phyloP scores from a whole-genome alignment of 2,888 invertebrate species.

The Philonicus albiceps region DNA sequence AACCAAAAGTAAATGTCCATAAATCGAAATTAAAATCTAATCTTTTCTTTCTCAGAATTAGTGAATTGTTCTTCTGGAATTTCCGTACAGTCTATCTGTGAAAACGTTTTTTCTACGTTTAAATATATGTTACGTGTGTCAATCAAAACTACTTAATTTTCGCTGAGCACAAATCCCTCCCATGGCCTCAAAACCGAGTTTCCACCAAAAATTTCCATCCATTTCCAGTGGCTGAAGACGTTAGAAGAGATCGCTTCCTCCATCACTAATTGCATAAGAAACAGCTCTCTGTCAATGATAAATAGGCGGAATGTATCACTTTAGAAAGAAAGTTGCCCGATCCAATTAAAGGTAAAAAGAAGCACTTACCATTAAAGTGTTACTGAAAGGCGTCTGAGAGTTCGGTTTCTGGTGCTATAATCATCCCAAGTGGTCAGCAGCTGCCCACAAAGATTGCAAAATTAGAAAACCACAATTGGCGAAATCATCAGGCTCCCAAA shows the following conservation, averaged over 20 bases:
- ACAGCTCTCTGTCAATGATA: not conserved
- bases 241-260: not conserved
- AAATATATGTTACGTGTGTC: not conserved
- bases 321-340: slow-evolving; percentile 16
- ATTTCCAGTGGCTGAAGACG: not conserved
- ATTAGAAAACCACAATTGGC: slow-evolving; percentile 23
- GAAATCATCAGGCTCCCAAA: not conserved
- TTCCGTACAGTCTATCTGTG: not conserved
- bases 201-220: not conserved
- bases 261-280: not conserved
- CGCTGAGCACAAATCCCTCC: not conserved
- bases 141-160: not conserved
- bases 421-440: slow-evolving; percentile 5
- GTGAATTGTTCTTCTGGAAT: not conserved
- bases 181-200: not conserved
- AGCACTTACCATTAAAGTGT: slow-evolving; percentile 18
- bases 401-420: not conserved
- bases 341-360: slow-evolving; percentile 2
- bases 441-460: slow-evolving; percentile 15
- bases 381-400: not conserved
- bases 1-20: not conserved
- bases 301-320: slow-evolving; percentile 2
- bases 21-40: not conserved
- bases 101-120: not conserved
- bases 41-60: not conserved